Percentiles rank a stretch among this genome's conserved stretches.
These are phyloP conservation scores for Conus ventricosus DNA, from an alignment of 1,140 invertebrate species.

Conservation along the genomic window DNA sequence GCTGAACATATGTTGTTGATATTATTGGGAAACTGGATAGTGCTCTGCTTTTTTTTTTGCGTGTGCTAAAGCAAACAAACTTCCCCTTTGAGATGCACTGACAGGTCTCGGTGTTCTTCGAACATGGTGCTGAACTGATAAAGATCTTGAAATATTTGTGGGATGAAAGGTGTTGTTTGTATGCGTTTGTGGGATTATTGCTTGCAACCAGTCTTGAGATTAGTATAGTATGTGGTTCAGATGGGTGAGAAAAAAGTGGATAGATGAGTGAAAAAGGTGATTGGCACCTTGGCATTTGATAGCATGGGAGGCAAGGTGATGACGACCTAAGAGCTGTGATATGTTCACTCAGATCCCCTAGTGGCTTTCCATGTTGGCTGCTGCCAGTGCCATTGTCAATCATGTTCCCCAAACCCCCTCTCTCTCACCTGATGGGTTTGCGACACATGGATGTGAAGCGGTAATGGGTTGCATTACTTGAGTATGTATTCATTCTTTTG, in stretches of 20 bases:
- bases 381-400: neutral
- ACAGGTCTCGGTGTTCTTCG: neutral
- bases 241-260: neutral
- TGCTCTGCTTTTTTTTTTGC: neutral
- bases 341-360: neutral
- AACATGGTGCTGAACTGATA: neutral
- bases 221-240: no score
- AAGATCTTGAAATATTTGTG: neutral
- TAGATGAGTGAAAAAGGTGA: neutral
- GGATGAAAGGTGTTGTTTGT: neutral
- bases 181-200: neutral
- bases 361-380: neutral
- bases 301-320: neutral
- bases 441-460: neutral
- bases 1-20: slow-evolving; percentile 1
- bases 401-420: neutral
- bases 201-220: neutral
- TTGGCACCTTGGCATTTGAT: neutral
- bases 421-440: neutral
- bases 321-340: neutral
- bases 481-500: neutral
- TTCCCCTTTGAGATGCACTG: neutral
- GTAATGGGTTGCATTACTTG: neutral
- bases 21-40: neutral
- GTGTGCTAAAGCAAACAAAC: neutral